Evolutionary conservation across 1,140 invertebrate species (phyloP).

Genomic region (Amphibalanus amphitrite): DNA sequence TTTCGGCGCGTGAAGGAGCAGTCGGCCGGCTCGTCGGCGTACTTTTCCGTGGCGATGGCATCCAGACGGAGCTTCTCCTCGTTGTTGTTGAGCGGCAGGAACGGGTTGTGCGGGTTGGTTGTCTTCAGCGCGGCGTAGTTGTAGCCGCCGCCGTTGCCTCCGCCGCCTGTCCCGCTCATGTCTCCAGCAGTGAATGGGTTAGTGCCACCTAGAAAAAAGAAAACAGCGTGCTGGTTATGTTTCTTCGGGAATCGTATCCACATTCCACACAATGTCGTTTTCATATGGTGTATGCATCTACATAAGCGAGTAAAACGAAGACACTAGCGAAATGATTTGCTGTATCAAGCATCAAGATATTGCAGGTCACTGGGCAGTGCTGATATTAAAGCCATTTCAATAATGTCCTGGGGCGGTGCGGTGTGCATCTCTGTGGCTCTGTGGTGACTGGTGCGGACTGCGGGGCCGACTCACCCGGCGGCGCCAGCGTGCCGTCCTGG

Average conservation of each 20-base stretch:
- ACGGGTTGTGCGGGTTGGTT: background rate
- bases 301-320: no score
- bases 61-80: background rate
- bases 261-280: no score
- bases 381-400: no score
- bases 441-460: no score
- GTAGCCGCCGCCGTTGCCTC: background rate
- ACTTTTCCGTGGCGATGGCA: background rate
- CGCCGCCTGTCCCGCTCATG: background rate
- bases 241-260: no score
- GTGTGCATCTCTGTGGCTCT: no score
- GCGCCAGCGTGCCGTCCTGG: background rate
- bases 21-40: background rate
- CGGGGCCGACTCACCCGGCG: background rate
- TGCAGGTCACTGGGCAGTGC: no score
- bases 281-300: no score
- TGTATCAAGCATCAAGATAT: no score
- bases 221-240: background rate
- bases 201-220: background rate
- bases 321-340: no score
- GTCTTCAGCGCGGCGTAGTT: background rate
- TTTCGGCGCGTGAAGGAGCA: background rate
- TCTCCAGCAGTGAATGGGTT: background rate
- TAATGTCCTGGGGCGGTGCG: no score
- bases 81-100: background rate